phyloP scores from a whole-genome alignment of 2,113 vertebrate genomes.

The Raja brachyura region DNA sequence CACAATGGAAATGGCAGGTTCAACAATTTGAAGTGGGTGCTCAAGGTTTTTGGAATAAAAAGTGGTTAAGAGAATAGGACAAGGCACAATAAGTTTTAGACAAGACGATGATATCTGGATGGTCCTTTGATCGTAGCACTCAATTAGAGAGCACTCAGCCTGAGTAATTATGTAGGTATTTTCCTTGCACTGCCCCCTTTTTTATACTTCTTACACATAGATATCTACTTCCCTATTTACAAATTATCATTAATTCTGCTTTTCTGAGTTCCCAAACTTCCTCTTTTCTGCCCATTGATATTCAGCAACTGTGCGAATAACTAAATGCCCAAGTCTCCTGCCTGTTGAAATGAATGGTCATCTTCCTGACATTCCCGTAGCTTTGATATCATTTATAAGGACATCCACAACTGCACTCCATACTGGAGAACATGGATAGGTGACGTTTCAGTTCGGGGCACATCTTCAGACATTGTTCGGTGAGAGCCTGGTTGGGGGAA shows the following conservation, averaged over 20 bases:
- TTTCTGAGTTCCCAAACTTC: neutral
- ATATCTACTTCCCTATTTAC: neutral
- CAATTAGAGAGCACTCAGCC: neutral
- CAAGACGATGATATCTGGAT: neutral
- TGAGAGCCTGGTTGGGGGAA: too few species aligned
- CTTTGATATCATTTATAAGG: neutral
- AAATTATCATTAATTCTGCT: neutral
- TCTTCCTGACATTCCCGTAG: neutral
- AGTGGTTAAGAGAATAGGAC: neutral
- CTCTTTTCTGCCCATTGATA: too few species aligned
- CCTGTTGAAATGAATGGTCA: neutral
- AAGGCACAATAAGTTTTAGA: neutral
- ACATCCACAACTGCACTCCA: neutral
- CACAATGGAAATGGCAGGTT: neutral
- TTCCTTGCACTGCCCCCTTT: neutral
- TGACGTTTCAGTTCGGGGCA: too few species aligned
- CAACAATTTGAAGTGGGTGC: neutral
- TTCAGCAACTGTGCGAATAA: neutral
- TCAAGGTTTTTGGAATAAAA: neutral
- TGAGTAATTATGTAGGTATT: neutral
- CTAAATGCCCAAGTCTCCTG: neutral
- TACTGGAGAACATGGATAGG: too few species aligned
- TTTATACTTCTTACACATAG: neutral
- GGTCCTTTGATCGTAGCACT: neutral
- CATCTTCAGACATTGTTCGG: too few species aligned